These are phyloP conservation scores for Sipha flava DNA, from an alignment of 1,140 invertebrate species.

Conservation along the genomic window DNA sequence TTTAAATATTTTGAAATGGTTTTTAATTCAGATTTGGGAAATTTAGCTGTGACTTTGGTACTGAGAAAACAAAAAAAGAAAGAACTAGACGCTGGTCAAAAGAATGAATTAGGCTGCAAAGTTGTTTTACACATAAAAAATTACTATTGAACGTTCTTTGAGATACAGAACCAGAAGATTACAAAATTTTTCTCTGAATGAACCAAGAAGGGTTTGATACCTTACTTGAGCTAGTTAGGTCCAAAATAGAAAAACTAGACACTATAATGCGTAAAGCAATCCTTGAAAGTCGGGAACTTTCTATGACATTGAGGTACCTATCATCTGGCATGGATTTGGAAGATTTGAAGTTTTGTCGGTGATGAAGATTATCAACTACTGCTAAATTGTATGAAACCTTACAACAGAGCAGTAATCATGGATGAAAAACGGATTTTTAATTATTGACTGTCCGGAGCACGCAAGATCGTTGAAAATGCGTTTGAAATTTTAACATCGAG, in stretches of 20 bases:
- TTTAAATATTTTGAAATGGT: too few species aligned
- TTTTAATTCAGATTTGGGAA: not conserved
- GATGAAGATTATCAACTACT: slow-evolving; percentile 35
- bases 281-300: slow-evolving; percentile 34
- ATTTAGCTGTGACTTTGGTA: not conserved
- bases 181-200: slow-evolving; percentile 36
- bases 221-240: slow-evolving; percentile 33
- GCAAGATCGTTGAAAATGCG: too few species aligned
- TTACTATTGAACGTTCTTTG: not conserved
- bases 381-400: slow-evolving; percentile 43
- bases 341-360: slow-evolving; percentile 36
- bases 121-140: not conserved
- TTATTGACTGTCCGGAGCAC: too few species aligned
- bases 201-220: slow-evolving; percentile 35
- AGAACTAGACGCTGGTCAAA: not conserved
- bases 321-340: slow-evolving; percentile 37
- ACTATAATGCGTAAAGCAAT: slow-evolving; percentile 37
- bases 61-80: not conserved
- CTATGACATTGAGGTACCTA: slow-evolving; percentile 38
- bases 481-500: too few species aligned
- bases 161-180: not conserved
- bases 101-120: not conserved
- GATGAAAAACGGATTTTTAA: too few species aligned
- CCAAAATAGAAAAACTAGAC: slow-evolving; percentile 34
- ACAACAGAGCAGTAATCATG: too few species aligned